These are phyloP conservation scores for Azemiops feae DNA, from an alignment of 2,113 vertebrate genomes.

Conservation along the genomic window DNA sequence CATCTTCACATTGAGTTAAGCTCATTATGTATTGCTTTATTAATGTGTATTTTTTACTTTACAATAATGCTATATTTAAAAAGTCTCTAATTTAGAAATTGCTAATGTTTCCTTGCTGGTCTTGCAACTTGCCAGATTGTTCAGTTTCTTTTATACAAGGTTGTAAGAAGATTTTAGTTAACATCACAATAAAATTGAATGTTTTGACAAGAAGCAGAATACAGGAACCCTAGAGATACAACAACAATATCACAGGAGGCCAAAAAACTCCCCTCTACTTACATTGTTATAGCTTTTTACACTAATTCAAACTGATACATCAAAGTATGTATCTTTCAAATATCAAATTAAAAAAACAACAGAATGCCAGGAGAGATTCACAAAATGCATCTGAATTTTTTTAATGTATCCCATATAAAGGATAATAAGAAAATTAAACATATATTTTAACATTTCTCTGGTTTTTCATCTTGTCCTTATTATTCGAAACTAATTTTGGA, in stretches of 20 bases:
- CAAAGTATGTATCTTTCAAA: not conserved
- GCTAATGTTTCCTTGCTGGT: not conserved
- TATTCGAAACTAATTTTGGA: not conserved
- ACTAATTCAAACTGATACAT: not conserved
- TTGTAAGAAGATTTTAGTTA: constrained; percentile 5
- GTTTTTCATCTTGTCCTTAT: not conserved
- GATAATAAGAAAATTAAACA: not conserved
- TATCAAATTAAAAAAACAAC: not conserved
- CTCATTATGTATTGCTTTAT: constrained; percentile 23
- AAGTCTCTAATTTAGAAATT: constrained; percentile 10
- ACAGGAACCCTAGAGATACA: not conserved
- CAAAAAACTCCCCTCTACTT: not conserved
- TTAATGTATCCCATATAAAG: not conserved
- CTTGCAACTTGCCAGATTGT: constrained; percentile 25
- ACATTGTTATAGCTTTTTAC: not conserved
- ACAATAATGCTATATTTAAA: constrained; percentile 7
- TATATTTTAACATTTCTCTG: not conserved
- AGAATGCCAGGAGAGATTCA: not conserved
- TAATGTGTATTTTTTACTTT: constrained; percentile 26
- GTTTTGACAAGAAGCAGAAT: not conserved
- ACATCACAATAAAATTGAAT: not conserved
- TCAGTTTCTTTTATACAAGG: not conserved
- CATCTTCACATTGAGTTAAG: constrained; percentile 12
- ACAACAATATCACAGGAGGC: not conserved
- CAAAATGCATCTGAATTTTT: not conserved